Base-by-base conservation (phyloP, 2,888 invertebrate genomes). In the Lasioglossum marginatum region DNA sequence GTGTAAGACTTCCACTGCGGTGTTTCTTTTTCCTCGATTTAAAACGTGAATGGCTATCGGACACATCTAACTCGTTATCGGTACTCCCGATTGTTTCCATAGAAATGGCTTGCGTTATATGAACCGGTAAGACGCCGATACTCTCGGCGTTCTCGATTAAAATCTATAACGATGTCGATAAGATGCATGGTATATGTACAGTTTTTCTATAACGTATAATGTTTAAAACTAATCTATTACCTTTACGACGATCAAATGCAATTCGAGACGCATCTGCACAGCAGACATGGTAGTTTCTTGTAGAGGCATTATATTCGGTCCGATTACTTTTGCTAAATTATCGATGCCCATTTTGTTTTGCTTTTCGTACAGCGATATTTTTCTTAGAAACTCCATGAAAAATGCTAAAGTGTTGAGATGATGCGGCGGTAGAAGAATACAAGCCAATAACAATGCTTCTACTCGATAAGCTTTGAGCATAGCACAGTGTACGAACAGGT, bases 271-370 rank as follows among this genome's bases (percentile, higher is more conserved):
- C 87, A 96, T 96, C 87, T 96, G 95, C 72, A 97, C 96, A n/a
- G 96, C 94, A 5, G 93, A 86, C 92, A 95, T 94, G 0, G 94
- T 96, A 34, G 97, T 96, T 86, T 97, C 97, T 77, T 97, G 97
- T 19, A 97, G 95, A 0, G 98, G 98, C 97, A 99, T 97, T 77
- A 99, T 96, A 93, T 98, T 98, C 0, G 98, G 98, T 0, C 98
- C 97, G 94, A 99, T 96, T 45, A 98, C 97, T 89, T 98, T 97
- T 1, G 98, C 97, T 87, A 99, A 95, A 95, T 99, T 99, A 77
- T 97, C 97, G 0, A 97, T 95, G 91, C 97, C 97, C 99, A 99
- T 99, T 95, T 97, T 97, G 94, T 99, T 99, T 75, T 96, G 96
- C 75, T 96, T 96, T 77, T 97, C 97, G 92, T 97, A 96, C 48